A percentile compares a stretch with the other conserved stretches of the same genome.
phyloP scores from a whole-genome alignment of 2,888 invertebrate species.

The Xanthia icteritia region DNA sequence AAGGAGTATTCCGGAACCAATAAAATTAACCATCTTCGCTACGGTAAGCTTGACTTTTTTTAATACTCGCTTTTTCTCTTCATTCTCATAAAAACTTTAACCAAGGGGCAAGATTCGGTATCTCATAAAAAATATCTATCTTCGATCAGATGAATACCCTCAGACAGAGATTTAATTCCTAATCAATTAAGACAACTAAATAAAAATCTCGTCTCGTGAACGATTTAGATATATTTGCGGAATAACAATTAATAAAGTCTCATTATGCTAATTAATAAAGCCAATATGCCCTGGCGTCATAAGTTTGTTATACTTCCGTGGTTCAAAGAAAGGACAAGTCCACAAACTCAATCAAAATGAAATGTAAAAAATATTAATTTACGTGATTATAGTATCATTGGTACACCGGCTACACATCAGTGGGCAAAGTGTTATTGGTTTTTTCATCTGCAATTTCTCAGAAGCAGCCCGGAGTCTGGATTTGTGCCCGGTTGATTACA shows the following conservation, averaged over 20 bases:
- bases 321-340: neutral
- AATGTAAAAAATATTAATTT: neutral
- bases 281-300: neutral
- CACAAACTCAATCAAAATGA: neutral
- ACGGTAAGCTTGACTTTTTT: conserved; percentile 77
- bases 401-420: too few species aligned
- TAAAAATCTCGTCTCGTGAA: neutral
- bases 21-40: conserved; percentile 79
- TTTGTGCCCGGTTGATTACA: neutral
- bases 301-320: neutral
- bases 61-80: neutral
- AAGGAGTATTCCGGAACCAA: conserved; percentile 78
- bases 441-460: too few species aligned
- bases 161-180: neutral
- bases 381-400: neutral
- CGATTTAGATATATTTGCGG: neutral
- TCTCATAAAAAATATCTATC: neutral
- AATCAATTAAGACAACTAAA: neutral
- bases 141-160: neutral
- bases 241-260: neutral
- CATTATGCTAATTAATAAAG: neutral
- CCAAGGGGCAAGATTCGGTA: neutral
- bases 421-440: too few species aligned
- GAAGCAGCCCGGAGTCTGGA: neutral
- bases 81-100: neutral